These are phyloP conservation scores for Therioaphis trifolii DNA, from an alignment of 2,888 invertebrate genomes.

Conservation along the genomic window DNA sequence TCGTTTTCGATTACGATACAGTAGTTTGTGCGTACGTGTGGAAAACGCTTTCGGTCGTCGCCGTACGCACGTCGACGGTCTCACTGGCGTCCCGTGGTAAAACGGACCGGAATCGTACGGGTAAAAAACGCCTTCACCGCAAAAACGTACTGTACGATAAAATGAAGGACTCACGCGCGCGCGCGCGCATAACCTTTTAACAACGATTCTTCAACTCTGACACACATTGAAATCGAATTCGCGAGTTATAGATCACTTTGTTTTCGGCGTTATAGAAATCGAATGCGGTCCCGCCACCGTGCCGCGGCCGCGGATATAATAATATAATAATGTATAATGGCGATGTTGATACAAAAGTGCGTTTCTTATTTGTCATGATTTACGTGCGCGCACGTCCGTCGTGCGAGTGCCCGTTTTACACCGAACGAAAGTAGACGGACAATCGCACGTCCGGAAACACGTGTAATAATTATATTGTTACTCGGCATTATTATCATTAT, in stretches of 20 bases:
- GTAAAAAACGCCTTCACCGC: constrained; percentile 4
- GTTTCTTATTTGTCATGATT: constrained; percentile 29
- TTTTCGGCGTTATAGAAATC: neutral
- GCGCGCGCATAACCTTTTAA: neutral
- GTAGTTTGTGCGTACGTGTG: too few species aligned
- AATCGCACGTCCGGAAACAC: neutral
- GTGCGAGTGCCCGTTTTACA: neutral
- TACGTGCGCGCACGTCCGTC: neutral
- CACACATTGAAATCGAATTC: neutral
- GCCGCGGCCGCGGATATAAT: too few species aligned
- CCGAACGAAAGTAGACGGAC: neutral
- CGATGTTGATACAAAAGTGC: neutral
- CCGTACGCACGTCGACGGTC: too few species aligned
- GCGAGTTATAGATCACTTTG: neutral
- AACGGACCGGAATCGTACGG: too few species aligned
- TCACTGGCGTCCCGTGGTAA: too few species aligned
- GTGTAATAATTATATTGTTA: constrained; percentile 27
- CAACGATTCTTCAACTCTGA: neutral
- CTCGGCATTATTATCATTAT: constrained; percentile 8
- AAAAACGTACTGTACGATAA: constrained; percentile 9
- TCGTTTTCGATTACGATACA: neutral
- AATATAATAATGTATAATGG: too few species aligned
- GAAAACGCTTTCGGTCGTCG: too few species aligned
- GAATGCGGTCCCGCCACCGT: neutral
- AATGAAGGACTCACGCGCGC: too few species aligned